These are phyloP conservation scores for Calliopsis andreniformis DNA, from an alignment of 1,140 invertebrate species.

Conservation along the genomic window DNA sequence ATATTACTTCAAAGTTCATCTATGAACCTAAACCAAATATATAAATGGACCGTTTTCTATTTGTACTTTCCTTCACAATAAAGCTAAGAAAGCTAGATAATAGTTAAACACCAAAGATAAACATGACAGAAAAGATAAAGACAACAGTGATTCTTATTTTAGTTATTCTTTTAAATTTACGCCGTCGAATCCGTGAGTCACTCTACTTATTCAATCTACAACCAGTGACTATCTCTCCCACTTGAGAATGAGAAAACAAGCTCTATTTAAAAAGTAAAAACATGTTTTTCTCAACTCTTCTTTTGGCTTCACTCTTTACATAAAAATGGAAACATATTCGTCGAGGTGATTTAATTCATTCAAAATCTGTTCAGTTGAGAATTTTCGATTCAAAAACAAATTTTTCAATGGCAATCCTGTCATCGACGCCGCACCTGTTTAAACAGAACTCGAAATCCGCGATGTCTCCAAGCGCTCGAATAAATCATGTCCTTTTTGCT, in stretches of 20 bases:
- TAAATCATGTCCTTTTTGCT: conserved; percentile 15
- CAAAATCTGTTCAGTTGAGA: too few species aligned
- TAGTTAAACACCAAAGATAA: neutral
- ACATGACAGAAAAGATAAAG: neutral
- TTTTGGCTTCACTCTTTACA: neutral
- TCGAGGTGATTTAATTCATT: too few species aligned
- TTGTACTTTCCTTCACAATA: neutral
- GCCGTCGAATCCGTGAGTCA: too few species aligned
- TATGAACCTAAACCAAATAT: too few species aligned
- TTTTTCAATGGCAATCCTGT: neutral
- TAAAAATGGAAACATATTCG: too few species aligned
- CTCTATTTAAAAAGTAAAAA: too few species aligned
- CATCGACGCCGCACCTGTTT: neutral
- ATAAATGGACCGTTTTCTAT: too few species aligned
- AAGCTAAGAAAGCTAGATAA: conserved; percentile 10
- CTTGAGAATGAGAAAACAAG: too few species aligned
- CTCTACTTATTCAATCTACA: neutral
- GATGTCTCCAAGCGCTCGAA: neutral
- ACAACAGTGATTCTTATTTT: neutral
- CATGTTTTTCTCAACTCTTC: too few species aligned
- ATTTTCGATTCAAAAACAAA: neutral
- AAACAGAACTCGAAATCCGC: neutral
- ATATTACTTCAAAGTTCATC: too few species aligned
- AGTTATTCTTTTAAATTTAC: too few species aligned
- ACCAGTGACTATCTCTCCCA: neutral